Percentiles rank a stretch among this genome's conserved stretches.
Conservation (phyloP, 2,888 invertebrate species). For the Machimus atricapillus region DNA sequence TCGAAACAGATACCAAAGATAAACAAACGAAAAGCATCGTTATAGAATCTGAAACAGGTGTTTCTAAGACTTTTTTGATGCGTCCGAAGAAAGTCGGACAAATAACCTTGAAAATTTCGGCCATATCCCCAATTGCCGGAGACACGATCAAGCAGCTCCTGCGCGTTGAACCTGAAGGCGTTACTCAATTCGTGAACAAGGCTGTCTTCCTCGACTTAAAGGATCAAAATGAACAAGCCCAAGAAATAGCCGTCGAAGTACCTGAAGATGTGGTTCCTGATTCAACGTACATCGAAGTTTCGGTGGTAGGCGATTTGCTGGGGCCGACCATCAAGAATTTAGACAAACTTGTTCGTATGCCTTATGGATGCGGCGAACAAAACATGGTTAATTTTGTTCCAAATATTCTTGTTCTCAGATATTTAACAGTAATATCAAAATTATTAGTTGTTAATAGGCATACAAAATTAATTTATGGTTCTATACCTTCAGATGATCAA, state of each 20-base stretch:
- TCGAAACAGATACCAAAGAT: too few relatives aligned
- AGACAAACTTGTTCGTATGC: slow-evolving; percentile 76
- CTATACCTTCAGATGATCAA: slow-evolving; percentile 65
- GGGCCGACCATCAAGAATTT: slow-evolving; percentile 81
- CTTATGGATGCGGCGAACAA: slow-evolving; percentile 81
- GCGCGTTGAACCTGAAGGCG: slow-evolving; percentile 82
- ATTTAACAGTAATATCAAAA: slow-evolving; percentile 65
- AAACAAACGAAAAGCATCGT: too few relatives aligned
- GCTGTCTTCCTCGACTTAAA: slow-evolving; percentile 77
- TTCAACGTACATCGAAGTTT: slow-evolving; percentile 75
- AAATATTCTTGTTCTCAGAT: slow-evolving; percentile 72
- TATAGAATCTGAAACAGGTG: too few relatives aligned
- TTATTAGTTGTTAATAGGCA: not conserved
- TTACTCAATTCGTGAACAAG: slow-evolving; percentile 75
- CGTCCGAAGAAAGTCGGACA: slow-evolving; percentile 63
- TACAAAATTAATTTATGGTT: too few relatives aligned
- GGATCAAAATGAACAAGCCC: slow-evolving; percentile 63
- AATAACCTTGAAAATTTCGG: slow-evolving; percentile 76
- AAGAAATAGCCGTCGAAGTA: slow-evolving; percentile 75
- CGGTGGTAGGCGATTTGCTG: slow-evolving; percentile 76
- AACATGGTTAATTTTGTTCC: slow-evolving; percentile 70
- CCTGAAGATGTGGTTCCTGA: slow-evolving; percentile 76
- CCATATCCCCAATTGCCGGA: slow-evolving; percentile 77
- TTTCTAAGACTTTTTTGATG: too few relatives aligned
- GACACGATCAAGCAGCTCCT: slow-evolving; percentile 79